Evolutionary conservation across 2,797 vertebrate species (phyloP).

Genomic region (Enteromius argenteus): DNA sequence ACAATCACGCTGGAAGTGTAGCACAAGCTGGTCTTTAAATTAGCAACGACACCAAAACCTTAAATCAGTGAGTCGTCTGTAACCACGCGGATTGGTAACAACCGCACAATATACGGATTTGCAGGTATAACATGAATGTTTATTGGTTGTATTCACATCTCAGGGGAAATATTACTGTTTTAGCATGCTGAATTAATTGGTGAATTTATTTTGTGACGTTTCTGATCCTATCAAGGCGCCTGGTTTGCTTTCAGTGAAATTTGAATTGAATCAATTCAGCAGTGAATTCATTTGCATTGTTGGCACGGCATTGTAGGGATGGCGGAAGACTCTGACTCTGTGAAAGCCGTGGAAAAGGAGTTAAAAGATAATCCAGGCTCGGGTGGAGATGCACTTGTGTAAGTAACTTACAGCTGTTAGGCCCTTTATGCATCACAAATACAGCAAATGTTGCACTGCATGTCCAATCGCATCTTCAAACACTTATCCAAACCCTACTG

Average conservation of each 20-base stretch:
- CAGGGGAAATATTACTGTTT: background rate
- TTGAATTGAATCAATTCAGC: background rate
- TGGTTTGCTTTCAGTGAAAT: background rate
- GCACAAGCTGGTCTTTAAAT: background rate
- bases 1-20: background rate
- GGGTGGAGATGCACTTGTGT: conserved; percentile 56
- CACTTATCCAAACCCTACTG: conserved; percentile 1
- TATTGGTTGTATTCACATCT: background rate
- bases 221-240: background rate
- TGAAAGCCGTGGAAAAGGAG: conserved; percentile 50
- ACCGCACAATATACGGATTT: background rate
- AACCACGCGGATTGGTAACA: background rate
- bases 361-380: conserved; percentile 47
- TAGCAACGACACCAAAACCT: background rate
- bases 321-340: background rate
- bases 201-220: background rate
- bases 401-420: conserved; percentile 57
- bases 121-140: background rate
- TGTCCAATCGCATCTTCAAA: conserved; percentile 8
- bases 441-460: background rate
- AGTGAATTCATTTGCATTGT: background rate
- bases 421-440: conserved; percentile 17
- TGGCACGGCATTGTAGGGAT: background rate
- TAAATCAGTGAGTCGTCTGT: background rate
- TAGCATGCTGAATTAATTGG: background rate